Conservation (phyloP, 2,888 invertebrate genomes). For the Hirtodrosophila histrioides region DNA sequence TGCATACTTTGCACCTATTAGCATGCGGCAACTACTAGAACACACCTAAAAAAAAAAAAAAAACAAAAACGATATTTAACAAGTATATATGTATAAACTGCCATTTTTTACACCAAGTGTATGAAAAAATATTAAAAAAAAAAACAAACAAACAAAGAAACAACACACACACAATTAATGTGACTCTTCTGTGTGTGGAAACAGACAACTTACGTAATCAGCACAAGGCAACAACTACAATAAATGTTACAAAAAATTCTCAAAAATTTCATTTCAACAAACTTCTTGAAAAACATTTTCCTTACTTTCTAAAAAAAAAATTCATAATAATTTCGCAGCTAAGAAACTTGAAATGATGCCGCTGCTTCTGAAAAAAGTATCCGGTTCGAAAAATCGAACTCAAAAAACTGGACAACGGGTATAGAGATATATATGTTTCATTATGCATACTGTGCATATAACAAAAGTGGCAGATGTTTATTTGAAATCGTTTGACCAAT, state of each 20-base stretch:
- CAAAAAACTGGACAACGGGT: neutral
- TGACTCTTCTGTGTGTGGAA: conserved; percentile 69
- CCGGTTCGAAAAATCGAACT: conserved; percentile 1
- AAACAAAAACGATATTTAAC: conserved; percentile 41
- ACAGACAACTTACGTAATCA: conserved; percentile 41
- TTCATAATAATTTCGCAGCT: conserved; percentile 13
- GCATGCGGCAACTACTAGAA: conserved; percentile 70
- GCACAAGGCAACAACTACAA: conserved; percentile 51
- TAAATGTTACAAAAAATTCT: conserved; percentile 37
- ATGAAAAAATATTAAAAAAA: conserved; percentile 60
- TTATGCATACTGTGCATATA: conserved; percentile 9
- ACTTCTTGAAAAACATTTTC: neutral
- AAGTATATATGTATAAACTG: conserved; percentile 77
- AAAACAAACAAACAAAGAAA: conserved; percentile 30
- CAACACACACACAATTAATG: conserved; percentile 42
- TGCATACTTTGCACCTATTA: conserved; percentile 46
- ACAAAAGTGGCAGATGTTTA: conserved; percentile 53
- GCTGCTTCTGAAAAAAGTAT: conserved; percentile 21
- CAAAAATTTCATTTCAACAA: neutral
- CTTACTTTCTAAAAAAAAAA: conserved; percentile 6
- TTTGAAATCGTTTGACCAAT: conserved; percentile 25
- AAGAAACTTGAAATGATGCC: conserved; percentile 1
- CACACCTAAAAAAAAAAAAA: conserved; percentile 66
- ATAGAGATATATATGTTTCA: conserved; percentile 3
- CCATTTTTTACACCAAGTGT: conserved; percentile 82